These are phyloP conservation scores for Lepetodrilus schrolli DNA, from an alignment of 2,888 invertebrate genomes.

Conservation along the genomic window DNA sequence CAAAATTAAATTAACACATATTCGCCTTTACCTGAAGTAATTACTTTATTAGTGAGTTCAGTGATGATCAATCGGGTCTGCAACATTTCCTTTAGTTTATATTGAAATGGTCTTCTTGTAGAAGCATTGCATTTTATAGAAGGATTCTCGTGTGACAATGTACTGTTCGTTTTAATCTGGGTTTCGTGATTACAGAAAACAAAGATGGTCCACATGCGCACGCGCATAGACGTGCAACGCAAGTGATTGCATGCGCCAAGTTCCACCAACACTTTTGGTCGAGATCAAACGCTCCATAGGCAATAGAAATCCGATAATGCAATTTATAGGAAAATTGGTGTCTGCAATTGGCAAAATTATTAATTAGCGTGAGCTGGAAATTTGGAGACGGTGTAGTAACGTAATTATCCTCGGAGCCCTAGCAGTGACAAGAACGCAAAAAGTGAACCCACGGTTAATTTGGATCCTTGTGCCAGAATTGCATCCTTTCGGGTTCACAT, in stretches of 20 bases:
- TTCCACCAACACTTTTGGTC: slow-evolving; percentile 28
- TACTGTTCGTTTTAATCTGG: too few species aligned
- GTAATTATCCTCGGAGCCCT: slow-evolving; percentile 30
- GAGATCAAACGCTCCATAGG: slow-evolving; percentile 34
- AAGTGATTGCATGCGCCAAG: slow-evolving; percentile 12
- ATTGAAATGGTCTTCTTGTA: too few species aligned
- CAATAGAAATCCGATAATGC: slow-evolving; percentile 39
- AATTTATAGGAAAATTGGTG: slow-evolving; percentile 39
- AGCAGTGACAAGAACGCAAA: slow-evolving; percentile 26
- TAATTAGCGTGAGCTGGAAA: slow-evolving; percentile 37
- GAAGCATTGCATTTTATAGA: too few species aligned
- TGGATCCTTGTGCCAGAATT: slow-evolving; percentile 19
- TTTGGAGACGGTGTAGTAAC: slow-evolving; percentile 35
- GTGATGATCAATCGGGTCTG: too few species aligned
- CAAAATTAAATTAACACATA: too few species aligned
- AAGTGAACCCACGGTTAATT: slow-evolving; percentile 24
- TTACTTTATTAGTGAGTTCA: too few species aligned
- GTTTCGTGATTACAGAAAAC: too few species aligned
- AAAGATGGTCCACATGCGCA: slow-evolving; percentile 15
- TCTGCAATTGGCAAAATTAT: slow-evolving; percentile 40
- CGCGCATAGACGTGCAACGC: not conserved
- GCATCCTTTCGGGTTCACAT: slow-evolving; percentile 22
- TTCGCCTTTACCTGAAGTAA: too few species aligned
- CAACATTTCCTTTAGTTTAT: too few species aligned
- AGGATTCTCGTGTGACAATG: too few species aligned